A percentile compares a stretch with the other conserved stretches of the same genome.
Conservation (phyloP, 2,113 vertebrate species). For the Ammodytes marinus region DNA sequence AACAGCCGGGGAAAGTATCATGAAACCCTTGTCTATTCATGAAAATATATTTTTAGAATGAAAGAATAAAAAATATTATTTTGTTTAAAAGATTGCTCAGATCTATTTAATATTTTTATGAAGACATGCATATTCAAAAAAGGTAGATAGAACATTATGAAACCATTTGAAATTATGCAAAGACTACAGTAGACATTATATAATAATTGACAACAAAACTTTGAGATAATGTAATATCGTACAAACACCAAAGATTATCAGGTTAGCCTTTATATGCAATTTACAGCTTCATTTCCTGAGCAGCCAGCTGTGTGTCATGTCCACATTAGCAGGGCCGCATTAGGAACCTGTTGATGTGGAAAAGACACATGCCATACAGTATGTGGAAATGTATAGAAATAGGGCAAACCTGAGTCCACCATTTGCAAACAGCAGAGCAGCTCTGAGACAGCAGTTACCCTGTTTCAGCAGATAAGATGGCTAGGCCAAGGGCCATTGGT, state of each 20-base stretch:
- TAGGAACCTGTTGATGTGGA: constrained; percentile 10
- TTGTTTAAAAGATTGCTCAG: too few relatives aligned
- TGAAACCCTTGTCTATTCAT: neutral
- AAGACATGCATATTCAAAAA: neutral
- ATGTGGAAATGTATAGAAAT: neutral
- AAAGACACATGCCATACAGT: neutral
- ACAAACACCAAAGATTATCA: neutral
- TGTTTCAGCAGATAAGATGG: constrained; percentile 23
- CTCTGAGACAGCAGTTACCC: constrained; percentile 15
- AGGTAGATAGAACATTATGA: neutral
- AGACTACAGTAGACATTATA: neutral
- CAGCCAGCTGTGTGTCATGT: neutral
- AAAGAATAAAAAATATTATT: neutral
- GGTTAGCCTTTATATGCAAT: neutral
- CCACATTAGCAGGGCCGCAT: neutral
- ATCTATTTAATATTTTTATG: neutral
- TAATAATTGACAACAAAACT: neutral
- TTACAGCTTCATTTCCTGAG: constrained; percentile 1
- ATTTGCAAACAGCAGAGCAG: constrained; percentile 16
- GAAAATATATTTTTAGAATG: neutral
- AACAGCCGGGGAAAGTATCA: neutral
- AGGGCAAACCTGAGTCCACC: neutral
- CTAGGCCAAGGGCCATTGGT: constrained; percentile 8
- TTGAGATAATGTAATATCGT: neutral
- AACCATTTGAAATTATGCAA: neutral